phyloP scores from a whole-genome alignment of 2,888 invertebrate genomes.

The Didymodactylos carnosus region DNA sequence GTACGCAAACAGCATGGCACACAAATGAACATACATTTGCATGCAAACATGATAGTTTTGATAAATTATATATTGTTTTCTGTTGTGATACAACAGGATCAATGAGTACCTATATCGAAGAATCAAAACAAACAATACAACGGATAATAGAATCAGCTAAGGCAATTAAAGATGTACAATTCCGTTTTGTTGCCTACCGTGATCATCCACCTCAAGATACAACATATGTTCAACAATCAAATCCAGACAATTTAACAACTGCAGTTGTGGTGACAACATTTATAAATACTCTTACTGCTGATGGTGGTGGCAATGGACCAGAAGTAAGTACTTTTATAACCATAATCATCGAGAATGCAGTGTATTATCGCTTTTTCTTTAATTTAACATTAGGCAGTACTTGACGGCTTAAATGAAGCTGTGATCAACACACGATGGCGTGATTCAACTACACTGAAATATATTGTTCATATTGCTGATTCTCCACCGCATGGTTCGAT shows the following conservation, averaged over 20 bases:
- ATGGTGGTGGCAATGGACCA: too few species aligned
- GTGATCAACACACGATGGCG: background rate
- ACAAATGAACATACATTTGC: background rate
- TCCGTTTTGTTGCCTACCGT: too few species aligned
- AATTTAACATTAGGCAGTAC: background rate
- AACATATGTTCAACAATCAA: background rate
- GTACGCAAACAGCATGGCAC: background rate
- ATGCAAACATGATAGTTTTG: background rate
- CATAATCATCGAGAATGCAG: too few species aligned
- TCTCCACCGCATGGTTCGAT: background rate
- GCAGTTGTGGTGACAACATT: background rate
- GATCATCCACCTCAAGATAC: too few species aligned
- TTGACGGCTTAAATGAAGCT: background rate
- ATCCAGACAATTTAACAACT: background rate
- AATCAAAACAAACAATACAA: background rate
- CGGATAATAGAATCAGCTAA: background rate
- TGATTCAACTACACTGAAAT: background rate
- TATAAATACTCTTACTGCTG: background rate
- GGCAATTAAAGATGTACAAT: background rate
- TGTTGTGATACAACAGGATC: background rate
- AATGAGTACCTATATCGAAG: background rate
- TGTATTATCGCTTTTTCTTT: too few species aligned
- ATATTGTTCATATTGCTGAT: background rate
- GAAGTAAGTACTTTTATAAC: background rate
- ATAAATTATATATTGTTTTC: background rate